Percentiles rank a stretch among this genome's conserved stretches.
phyloP scores from a whole-genome alignment of 2,113 vertebrate species.

The Chrysemys picta region DNA sequence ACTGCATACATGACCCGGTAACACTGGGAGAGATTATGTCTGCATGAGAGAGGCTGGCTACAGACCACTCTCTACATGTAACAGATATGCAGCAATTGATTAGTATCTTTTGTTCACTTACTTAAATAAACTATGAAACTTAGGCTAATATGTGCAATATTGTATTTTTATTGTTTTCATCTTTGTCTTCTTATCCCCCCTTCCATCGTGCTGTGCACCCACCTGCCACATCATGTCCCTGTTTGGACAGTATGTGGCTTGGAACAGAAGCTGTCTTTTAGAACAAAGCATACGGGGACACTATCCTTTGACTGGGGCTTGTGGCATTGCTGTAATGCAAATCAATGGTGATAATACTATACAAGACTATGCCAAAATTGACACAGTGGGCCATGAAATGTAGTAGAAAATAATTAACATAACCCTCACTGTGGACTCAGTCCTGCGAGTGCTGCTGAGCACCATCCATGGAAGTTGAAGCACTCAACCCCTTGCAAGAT shows the following conservation, averaged over 20 bases:
- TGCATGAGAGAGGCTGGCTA: background rate
- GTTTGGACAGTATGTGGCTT: background rate
- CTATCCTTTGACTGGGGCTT: background rate
- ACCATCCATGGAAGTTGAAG: background rate
- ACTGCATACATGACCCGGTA: background rate
- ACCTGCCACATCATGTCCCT: background rate
- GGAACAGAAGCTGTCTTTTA: background rate
- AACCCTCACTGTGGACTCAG: background rate
- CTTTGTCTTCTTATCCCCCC: background rate
- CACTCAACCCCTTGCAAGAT: background rate
- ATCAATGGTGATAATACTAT: background rate
- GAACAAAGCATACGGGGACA: background rate
- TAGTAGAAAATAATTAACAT: background rate
- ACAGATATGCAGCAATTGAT: background rate
- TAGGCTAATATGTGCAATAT: background rate
- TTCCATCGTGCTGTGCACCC: background rate
- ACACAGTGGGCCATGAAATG: slow-evolving; percentile 5
- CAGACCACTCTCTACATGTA: background rate
- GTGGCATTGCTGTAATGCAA: background rate
- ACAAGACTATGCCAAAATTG: slow-evolving; percentile 7
- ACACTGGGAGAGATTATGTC: background rate
- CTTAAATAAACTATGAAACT: background rate
- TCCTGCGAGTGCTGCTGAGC: background rate
- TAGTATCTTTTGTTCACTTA: background rate
- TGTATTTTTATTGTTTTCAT: background rate